phyloP scores from a whole-genome alignment of 2,888 invertebrate genomes.

The Melanostoma scalare region DNA sequence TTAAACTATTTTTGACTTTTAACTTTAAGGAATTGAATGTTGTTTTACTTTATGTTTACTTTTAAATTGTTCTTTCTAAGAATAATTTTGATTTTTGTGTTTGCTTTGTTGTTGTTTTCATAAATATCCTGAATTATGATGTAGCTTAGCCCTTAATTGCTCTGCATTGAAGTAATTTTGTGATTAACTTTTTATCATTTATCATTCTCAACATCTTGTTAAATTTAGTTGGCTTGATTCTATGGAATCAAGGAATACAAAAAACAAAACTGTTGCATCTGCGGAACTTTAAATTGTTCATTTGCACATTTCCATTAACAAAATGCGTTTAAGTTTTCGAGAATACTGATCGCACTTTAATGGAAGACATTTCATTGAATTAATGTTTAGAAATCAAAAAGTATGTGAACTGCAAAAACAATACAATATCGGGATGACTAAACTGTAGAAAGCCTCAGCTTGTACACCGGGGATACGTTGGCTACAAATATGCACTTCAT shows the following conservation, averaged over 20 bases:
- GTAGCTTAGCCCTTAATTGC: constrained; percentile 18
- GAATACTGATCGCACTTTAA: constrained; percentile 35
- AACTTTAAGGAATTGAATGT: neutral
- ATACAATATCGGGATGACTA: constrained; percentile 45
- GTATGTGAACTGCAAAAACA: neutral
- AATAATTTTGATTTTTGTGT: constrained; percentile 64
- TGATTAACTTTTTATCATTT: constrained; percentile 9
- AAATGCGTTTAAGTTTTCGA: constrained; percentile 43
- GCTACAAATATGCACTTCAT: no score
- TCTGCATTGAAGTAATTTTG: constrained; percentile 10
- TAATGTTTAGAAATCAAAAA: neutral
- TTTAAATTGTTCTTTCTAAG: constrained; percentile 57
- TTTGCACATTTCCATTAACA: constrained; percentile 68
- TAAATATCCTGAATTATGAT: constrained; percentile 30
- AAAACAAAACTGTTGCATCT: constrained; percentile 36
- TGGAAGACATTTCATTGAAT: constrained; percentile 56
- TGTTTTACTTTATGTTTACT: constrained; percentile 30
- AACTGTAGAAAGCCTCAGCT: constrained; percentile 32
- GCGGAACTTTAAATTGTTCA: constrained; percentile 42
- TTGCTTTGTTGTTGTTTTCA: constrained; percentile 29
- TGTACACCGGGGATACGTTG: constrained; percentile 16
- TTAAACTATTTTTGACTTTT: constrained; percentile 22
- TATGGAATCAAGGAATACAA: neutral
- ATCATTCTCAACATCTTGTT: constrained; percentile 5
- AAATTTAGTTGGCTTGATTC: constrained; percentile 8